Base-by-base conservation (phyloP, 2,113 vertebrate genomes). In the Pelodiscus sinensis region DNA sequence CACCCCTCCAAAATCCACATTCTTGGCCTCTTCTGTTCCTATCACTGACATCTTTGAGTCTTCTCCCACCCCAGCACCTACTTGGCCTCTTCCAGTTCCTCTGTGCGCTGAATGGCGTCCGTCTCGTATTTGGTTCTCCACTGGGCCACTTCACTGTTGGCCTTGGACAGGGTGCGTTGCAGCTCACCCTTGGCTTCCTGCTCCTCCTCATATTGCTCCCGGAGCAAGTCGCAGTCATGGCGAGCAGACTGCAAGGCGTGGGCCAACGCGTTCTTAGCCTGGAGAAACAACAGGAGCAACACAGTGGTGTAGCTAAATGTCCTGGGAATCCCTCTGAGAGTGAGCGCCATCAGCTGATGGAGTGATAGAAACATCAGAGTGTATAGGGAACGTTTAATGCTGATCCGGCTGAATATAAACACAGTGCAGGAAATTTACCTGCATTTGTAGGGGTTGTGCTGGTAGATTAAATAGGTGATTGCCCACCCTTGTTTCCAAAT, bases 21-120 rank as follows among this genome's bases (percentile, higher is more conserved):
- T 31, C 13, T 25, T 51, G 50, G 2, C 13, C 60, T 82, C n/a
- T 57, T 52, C 24, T 56, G 31, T 15, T 31, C 21, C 22, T 38
- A 52, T 27, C 3, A 50, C 13, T 51, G 55, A 22, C 68, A 8
- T 58, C 55, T 19, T 71, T 9, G 15, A 18, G 25, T 79, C 57
- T 55, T n/a, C 5, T 62, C 65, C 5, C 2, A 29, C 16, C 19
- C 68, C 3, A 38, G 8, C 6, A 18, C 93, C 0, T 97, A 99
- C 99, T 99, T 99, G 87, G 98, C 98, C 14, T 99, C 99, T 95
- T 99, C 99, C 77, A 99, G 98, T 94, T 99, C 99, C 92, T 99
- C 98, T 0, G 97, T 99, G 88, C 97, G 98, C 97, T 99, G 98
- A 95, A 99, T 98, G 4, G 98, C 98, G 0, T 99, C 98, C 0